Conservation (phyloP, 1,140 invertebrate genomes). For the Sipha flava region DNA sequence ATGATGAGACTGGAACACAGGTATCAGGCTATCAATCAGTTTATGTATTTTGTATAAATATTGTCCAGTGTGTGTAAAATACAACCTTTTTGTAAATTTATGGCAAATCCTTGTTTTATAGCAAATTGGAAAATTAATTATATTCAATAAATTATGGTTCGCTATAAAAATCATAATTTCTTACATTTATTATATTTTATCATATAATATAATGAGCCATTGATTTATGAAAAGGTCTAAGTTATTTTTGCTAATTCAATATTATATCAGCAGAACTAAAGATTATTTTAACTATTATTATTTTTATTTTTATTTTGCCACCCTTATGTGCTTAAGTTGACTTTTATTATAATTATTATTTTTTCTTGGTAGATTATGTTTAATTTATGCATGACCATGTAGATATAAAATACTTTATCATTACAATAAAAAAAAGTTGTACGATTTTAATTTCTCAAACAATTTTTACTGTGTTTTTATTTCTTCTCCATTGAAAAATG, state of each 20-base stretch:
- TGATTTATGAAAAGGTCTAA: not conserved
- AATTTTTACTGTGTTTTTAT: conserved; percentile 5
- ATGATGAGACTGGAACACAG: conserved; percentile 31
- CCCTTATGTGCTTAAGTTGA: conserved; percentile 23
- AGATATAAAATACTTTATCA: conserved; percentile 16
- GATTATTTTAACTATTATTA: conserved; percentile 6
- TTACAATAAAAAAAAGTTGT: conserved; percentile 7
- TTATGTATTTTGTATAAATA: conserved; percentile 30
- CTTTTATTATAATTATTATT: not conserved
- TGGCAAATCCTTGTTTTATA: not conserved
- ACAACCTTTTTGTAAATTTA: conserved; percentile 21
- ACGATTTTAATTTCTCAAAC: conserved; percentile 22
- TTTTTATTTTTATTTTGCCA: conserved; percentile 20
- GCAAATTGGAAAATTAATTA: not conserved
- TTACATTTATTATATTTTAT: not conserved
- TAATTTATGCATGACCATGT: conserved; percentile 13
- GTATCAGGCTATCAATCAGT: conserved; percentile 29
- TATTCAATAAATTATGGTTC: not conserved
- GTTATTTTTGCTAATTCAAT: conserved; percentile 19
- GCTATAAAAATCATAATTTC: not conserved
- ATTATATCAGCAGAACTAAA: conserved; percentile 3
- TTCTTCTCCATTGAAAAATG: not conserved
- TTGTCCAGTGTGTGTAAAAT: conserved; percentile 29
- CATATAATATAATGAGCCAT: not conserved
- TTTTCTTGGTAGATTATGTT: conserved; percentile 17